Percentiles rank a stretch among this genome's conserved stretches.
phyloP scores from a whole-genome alignment of 2,797 vertebrate genomes.

The Neoniphon sammara region DNA sequence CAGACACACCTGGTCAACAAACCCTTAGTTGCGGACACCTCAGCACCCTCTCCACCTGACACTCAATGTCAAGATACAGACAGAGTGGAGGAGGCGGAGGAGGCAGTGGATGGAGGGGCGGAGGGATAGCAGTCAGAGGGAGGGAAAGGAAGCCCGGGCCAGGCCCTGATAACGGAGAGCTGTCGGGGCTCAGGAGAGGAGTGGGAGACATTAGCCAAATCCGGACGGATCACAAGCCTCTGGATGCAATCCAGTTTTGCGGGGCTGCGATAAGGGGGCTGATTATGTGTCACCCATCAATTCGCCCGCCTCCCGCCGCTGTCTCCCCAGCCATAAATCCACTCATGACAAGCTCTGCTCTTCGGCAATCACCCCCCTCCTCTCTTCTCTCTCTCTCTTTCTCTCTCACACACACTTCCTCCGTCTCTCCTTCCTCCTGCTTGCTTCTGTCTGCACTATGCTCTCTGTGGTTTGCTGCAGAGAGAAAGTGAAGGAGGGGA shows the following conservation, averaged over 20 bases:
- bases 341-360: slow-evolving; percentile 73
- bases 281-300: slow-evolving; percentile 80
- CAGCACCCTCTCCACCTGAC: slow-evolving; percentile 71
- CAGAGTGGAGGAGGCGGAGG: slow-evolving; percentile 61
- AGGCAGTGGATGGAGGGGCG: slow-evolving; percentile 71
- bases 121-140: slow-evolving; percentile 70
- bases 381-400: neutral
- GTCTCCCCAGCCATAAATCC: slow-evolving; percentile 78
- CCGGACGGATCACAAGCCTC: slow-evolving; percentile 82
- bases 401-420: slow-evolving; percentile 31
- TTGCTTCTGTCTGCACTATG: slow-evolving; percentile 50
- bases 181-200: slow-evolving; percentile 77
- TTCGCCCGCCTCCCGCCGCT: slow-evolving; percentile 68
- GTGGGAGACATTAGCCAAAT: slow-evolving; percentile 79
- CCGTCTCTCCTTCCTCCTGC: slow-evolving; percentile 40
- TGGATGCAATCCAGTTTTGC: slow-evolving; percentile 82
- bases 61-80: slow-evolving; percentile 81
- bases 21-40: slow-evolving; percentile 71
- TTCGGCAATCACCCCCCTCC: slow-evolving; percentile 62
- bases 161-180: slow-evolving; percentile 75
- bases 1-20: slow-evolving; percentile 74
- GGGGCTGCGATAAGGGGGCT: slow-evolving; percentile 82
- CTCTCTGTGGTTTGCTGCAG: slow-evolving; percentile 59
- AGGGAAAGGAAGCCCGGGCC: slow-evolving; percentile 73
- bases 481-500: slow-evolving; percentile 66